Evolutionary conservation across 2,888 invertebrate species (phyloP).

Genomic region (Himalopsyche tibetana): DNA sequence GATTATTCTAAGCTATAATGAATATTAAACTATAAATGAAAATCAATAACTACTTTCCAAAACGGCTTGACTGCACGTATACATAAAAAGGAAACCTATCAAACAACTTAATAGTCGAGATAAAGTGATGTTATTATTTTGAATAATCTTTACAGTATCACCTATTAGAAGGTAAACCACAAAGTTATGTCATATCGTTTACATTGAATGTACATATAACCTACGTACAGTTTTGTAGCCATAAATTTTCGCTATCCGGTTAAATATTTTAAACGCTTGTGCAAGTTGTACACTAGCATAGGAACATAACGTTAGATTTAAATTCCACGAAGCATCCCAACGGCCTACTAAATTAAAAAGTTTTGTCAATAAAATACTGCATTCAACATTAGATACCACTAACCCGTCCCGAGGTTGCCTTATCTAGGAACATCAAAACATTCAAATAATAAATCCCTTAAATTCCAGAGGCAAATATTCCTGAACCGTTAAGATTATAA

Average conservation of each 20-base stretch:
- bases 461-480: no score
- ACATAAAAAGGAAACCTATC: neutral
- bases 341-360: conserved; percentile 42
- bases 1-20: conserved; percentile 4
- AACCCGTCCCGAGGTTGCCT: neutral
- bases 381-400: neutral
- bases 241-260: conserved; percentile 34
- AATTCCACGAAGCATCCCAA: conserved; percentile 16
- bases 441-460: no score
- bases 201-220: neutral
- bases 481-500: no score
- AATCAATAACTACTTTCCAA: conserved; percentile 35
- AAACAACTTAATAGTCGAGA: neutral
- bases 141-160: neutral
- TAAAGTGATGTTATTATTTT: neutral
- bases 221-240: neutral
- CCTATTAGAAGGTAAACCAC: neutral
- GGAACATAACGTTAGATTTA: neutral
- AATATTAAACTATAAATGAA: neutral
- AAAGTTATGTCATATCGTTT: neutral
- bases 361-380: conserved; percentile 24
- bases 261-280: neutral
- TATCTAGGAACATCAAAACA: conserved; percentile 9
- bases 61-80: neutral
- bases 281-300: neutral